Evolutionary conservation across 2,888 invertebrate genomes (phyloP), one percentile per base, ranked within the genome.

Genomic region (Melolontha melolontha): DNA sequence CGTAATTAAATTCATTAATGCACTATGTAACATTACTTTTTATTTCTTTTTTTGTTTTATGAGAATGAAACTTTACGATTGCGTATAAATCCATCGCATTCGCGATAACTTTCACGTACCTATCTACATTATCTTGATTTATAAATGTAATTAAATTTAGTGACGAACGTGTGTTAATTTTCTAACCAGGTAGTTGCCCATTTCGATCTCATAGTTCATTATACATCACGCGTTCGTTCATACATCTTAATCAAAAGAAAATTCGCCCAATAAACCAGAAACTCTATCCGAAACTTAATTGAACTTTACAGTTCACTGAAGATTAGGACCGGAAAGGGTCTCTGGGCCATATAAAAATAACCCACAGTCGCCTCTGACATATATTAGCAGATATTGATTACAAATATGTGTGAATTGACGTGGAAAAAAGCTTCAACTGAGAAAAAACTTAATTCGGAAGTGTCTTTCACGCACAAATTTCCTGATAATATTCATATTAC

Each of bases 161-260:
- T 51, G 34, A 29, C 29, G 1, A 27, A 29, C 51, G 51, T 29
- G 27, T 5, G 51, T 27, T 22, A 51, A 29, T 29, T 51, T 14
- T 27, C 34, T n/a, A 11, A 12, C 8, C 51, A 51, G 51, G 29
- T 29, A 29, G 29, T 1, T 10, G 29, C 11, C 1, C 39, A 39
- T n/a, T 54, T 39, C 34, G 39, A 39, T 14, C 54, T 54, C 34
- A 54, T 16, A 39, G 14, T 54, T 54, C 40, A 54, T 54, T 54
- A 54, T 54, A 54, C 16, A 39, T 34, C 14, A 54, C 14, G 40
- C 27, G 34, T 39, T 39, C 54, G 54, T 54, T 54, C 54, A 54
- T 54, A 54, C 40, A 54, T 54, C 54, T 54, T 54, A 54, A 54
- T 54, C 54, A 54, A 34, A 54, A 40, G 34, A 17, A 54, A 54